Base-by-base conservation (phyloP, 2,797 vertebrate species). In the Chaetophractus vellerosus region DNA sequence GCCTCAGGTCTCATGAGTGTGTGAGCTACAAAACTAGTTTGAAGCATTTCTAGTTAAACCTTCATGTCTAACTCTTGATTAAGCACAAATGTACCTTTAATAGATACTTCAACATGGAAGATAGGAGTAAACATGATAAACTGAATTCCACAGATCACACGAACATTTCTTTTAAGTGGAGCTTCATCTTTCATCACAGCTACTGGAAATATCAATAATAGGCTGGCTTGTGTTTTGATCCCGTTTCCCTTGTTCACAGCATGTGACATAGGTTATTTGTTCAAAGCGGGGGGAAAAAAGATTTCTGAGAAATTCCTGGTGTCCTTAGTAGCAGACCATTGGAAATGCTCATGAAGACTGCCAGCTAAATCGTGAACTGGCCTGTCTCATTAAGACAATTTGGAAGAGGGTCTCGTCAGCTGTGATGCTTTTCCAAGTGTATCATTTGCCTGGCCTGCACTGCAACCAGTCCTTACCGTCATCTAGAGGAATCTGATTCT, bases 11-110 rank as follows among this genome's bases (percentile, higher is more conserved):
- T 83, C 50, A 11, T 55, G 69, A 93, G 82, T 41, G 28, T n/a
- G 24, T 79, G 84, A 96, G 74, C 76, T 88, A 92, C 81, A 90
- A 71, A 94, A 72, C 28, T 66, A 80, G 66, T 24, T 24, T 45
- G 81, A 68, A 69, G 31, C 38, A 83, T 81, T 64, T 72, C 45
- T 74, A 52, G 72, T 80, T 88, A 52, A 88, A 72, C 15, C 50
- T 90, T 76, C 79, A 71, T 21, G 6, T 88, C 80, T 59, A 88
- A 45, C 48, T 91, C 59, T 83, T 90, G 78, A 63, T 80, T 45
- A 55, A 81, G 33, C 24, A 75, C 75, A 50, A 59, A 12, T 26
- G 23, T 33, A 24, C 74, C 57, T 75, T 50, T 71, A 28, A 61
- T 15, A 72, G 79, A 85, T 45, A 26, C 41, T 89, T 80, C 68